Conservation (phyloP, 53 echinoderm and acorn worm genomes). For the Mesocentrotus franciscanus region DNA sequence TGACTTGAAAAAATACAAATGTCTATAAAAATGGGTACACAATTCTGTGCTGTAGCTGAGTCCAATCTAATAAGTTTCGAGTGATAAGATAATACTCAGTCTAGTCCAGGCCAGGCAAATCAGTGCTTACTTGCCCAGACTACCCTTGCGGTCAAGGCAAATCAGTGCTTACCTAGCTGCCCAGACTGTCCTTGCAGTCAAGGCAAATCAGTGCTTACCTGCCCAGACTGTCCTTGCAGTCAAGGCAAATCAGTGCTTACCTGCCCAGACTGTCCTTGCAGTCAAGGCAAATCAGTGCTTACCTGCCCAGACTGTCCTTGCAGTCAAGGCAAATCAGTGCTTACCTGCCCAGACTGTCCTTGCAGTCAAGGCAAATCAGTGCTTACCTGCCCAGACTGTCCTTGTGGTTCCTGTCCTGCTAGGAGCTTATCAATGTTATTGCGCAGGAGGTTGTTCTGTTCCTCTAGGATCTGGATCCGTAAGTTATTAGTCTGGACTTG, state of each 20-base stretch:
- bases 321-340: not conserved
- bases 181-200: not conserved
- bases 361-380: too few relatives aligned
- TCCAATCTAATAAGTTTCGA: too few relatives aligned
- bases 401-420: conserved; percentile 55
- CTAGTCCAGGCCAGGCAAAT: not conserved
- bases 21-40: too few relatives aligned
- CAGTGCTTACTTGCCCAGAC: not conserved
- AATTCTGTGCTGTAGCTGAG: too few relatives aligned
- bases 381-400: conserved; percentile 23
- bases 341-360: too few relatives aligned
- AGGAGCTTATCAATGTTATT: conserved; percentile 83
- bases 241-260: too few relatives aligned
- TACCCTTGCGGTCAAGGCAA: not conserved
- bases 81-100: too few relatives aligned
- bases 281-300: not conserved
- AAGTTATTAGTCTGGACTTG: conserved; percentile 93
- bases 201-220: conserved; percentile 25
- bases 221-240: conserved; percentile 11
- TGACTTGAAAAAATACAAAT: too few relatives aligned
- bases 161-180: too few relatives aligned
- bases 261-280: too few relatives aligned
- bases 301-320: too few relatives aligned
- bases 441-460: conserved; percentile 88
- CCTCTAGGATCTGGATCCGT: conserved; percentile 92